phyloP scores from a whole-genome alignment of 1,140 invertebrate species.

The Protaetia brevitarsis region DNA sequence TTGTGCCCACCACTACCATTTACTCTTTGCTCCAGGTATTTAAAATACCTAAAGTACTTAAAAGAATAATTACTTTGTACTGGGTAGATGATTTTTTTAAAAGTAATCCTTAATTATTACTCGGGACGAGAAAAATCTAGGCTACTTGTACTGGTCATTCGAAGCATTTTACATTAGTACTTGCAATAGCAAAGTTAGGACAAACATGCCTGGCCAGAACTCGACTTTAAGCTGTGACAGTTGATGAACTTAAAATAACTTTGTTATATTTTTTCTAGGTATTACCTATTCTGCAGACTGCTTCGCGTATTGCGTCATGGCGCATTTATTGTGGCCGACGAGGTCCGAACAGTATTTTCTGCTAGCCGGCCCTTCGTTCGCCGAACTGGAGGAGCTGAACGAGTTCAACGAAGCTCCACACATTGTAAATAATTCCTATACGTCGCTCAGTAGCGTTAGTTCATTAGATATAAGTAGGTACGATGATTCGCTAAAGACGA shows the following conservation, averaged over 20 bases:
- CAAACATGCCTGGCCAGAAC: too few relatives aligned
- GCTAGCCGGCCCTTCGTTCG: conserved; percentile 60
- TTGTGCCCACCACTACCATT: too few relatives aligned
- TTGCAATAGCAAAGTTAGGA: too few relatives aligned
- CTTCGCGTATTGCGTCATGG: conserved; percentile 90
- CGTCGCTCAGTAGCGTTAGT: conserved; percentile 42
- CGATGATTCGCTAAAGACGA: conserved; percentile 43
- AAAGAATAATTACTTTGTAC: too few relatives aligned
- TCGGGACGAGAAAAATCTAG: too few relatives aligned
- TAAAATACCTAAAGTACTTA: too few relatives aligned
- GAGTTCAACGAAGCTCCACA: conserved; percentile 92
- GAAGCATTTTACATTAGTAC: too few relatives aligned
- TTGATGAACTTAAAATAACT: neutral
- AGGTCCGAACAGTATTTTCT: conserved; percentile 87
- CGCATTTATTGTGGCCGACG: conserved; percentile 90
- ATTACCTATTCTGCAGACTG: conserved; percentile 93
- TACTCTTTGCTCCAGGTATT: too few relatives aligned
- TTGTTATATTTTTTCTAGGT: conserved; percentile 57
- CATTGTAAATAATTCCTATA: conserved; percentile 64
- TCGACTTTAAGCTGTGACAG: too few relatives aligned
- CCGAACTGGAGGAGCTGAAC: conserved; percentile 79
- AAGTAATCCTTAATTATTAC: too few relatives aligned
- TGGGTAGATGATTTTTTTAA: too few relatives aligned
- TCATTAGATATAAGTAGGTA: conserved; percentile 44
- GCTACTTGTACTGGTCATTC: too few relatives aligned